Percentiles rank a stretch among this genome's conserved stretches.
phyloP scores from a whole-genome alignment of 2,888 invertebrate genomes.

The Syrista parreyssii region DNA sequence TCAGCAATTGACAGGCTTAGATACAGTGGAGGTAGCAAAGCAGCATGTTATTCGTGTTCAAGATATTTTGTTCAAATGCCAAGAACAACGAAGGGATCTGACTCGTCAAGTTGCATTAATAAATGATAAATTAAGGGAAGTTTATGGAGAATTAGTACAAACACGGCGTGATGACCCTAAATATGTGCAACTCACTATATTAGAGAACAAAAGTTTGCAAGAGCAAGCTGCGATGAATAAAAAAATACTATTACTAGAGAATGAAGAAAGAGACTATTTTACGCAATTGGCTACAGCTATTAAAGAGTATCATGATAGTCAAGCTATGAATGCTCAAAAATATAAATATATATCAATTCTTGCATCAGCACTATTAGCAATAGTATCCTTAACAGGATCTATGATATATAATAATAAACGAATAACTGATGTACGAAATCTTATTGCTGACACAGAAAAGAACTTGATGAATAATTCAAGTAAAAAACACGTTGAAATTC shows the following conservation, averaged over 20 bases:
- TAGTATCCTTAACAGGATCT: constrained; percentile 54
- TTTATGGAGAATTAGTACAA: constrained; percentile 57
- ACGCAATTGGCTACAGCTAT: constrained; percentile 58
- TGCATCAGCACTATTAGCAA: constrained; percentile 51
- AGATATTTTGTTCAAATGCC: constrained; percentile 56
- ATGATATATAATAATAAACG: constrained; percentile 58
- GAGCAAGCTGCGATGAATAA: constrained; percentile 49
- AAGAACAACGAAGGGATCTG: constrained; percentile 48
- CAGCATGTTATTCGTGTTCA: constrained; percentile 53
- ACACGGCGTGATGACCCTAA: constrained; percentile 59
- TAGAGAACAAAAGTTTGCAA: constrained; percentile 58
- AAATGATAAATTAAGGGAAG: constrained; percentile 53
- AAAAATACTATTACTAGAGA: constrained; percentile 50
- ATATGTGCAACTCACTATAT: constrained; percentile 58
- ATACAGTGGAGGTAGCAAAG: constrained; percentile 53
- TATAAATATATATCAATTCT: constrained; percentile 60
- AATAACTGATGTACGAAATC: constrained; percentile 46
- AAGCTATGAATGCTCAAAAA: constrained; percentile 57
- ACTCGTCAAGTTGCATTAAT: constrained; percentile 40
- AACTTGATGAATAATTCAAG: constrained; percentile 11
- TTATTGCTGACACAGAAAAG: constrained; percentile 43
- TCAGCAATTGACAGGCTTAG: constrained; percentile 56
- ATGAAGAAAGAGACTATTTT: constrained; percentile 58
- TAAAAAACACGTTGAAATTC: not conserved
- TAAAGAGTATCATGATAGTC: constrained; percentile 61